Evolutionary conservation across 1,140 invertebrate genomes (phyloP).

Genomic region (Macrocentrus cingulum): DNA sequence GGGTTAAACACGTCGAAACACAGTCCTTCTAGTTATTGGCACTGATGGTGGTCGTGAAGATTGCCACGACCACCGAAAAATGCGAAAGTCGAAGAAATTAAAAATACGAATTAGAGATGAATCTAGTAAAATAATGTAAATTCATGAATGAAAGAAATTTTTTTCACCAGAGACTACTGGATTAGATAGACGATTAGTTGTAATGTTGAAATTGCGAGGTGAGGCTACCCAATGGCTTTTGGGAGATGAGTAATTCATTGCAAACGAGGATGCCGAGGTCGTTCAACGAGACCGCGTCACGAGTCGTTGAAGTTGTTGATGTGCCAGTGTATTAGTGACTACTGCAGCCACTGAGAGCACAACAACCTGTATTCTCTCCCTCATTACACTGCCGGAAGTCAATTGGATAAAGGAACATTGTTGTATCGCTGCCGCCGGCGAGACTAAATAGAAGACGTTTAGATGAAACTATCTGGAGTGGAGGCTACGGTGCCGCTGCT

Average conservation of each 20-base stretch:
- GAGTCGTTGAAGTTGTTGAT: conserved; percentile 9
- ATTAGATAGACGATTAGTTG: not conserved
- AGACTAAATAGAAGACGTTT: conserved; percentile 11
- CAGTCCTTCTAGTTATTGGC: not conserved
- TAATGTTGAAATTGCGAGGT: no score
- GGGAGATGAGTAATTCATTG: not conserved
- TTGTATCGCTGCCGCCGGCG: not conserved
- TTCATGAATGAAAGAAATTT: not conserved
- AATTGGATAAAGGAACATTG: not conserved
- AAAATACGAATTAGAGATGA: not conserved
- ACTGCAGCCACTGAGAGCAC: not conserved
- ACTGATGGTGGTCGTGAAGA: not conserved
- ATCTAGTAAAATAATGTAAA: not conserved
- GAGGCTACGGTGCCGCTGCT: conserved; percentile 53
- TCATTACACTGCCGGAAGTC: conserved; percentile 10
- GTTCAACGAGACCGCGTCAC: conserved; percentile 3
- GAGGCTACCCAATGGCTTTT: not conserved
- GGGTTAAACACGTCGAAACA: not conserved
- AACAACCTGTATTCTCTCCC: conserved; percentile 9
- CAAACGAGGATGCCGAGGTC: not conserved
- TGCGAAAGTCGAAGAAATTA: no score
- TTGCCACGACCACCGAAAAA: not conserved
- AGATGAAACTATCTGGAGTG: conserved; percentile 51
- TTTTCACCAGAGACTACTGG: no score
- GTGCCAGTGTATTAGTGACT: not conserved